These are phyloP conservation scores for Pyxicephalus adspersus DNA, from an alignment of 2,113 vertebrate genomes.

Conservation along the genomic window DNA sequence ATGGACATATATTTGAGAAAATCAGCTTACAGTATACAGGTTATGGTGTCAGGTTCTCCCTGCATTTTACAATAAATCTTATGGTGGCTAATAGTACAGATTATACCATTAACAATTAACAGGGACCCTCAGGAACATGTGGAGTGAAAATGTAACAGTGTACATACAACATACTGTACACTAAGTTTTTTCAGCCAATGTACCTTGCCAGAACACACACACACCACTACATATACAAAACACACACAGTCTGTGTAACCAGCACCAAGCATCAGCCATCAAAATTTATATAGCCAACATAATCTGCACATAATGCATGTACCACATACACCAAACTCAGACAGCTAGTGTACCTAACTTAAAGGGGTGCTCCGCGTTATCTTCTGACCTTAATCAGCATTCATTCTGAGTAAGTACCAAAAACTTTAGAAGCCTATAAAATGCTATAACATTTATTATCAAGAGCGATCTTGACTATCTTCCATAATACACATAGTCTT, in stretches of 20 bases:
- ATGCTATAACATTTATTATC: too few species aligned
- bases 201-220: not conserved
- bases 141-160: not conserved
- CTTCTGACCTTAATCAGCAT: too few species aligned
- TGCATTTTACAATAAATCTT: not conserved
- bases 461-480: too few species aligned
- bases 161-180: too few species aligned
- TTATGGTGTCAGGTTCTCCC: not conserved
- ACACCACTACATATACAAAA: not conserved
- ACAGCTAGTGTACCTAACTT: not conserved
- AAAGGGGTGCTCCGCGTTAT: too few species aligned
- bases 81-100: not conserved
- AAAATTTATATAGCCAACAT: too few species aligned
- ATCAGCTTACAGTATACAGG: too few species aligned
- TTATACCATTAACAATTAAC: not conserved
- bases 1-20: conserved; percentile 26
- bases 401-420: not conserved
- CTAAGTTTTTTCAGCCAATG: too few species aligned
- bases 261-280: too few species aligned
- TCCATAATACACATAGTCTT: too few species aligned
- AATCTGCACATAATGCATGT: too few species aligned
- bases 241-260: not conserved
- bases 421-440: too few species aligned
- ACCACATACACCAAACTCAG: not conserved
- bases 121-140: not conserved